Evolutionary conservation across 2,888 invertebrate species (phyloP).

Genomic region (Panorpa germanica): DNA sequence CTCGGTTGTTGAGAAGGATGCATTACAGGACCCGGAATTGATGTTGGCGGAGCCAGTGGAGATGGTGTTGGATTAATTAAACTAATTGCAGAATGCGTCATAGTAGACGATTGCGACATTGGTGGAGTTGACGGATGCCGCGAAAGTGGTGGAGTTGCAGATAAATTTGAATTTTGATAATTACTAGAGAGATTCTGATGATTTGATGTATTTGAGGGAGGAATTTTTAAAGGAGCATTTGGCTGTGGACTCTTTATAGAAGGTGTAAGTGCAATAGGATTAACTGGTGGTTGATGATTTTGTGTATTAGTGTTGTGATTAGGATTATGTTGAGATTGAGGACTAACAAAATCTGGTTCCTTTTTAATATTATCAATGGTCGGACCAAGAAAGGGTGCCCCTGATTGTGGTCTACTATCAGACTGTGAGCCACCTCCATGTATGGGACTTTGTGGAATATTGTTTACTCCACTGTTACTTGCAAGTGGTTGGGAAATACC

Average conservation of each 20-base stretch:
- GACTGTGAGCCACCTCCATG: too few relatives aligned
- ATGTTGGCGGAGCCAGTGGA: not conserved
- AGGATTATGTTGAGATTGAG: constrained; percentile 22
- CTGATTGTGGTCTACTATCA: constrained; percentile 28
- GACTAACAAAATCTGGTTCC: constrained; percentile 36
- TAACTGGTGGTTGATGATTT: too few relatives aligned
- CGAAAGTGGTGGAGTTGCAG: constrained; percentile 14
- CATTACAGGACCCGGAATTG: constrained; percentile 26
- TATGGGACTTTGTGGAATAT: too few relatives aligned
- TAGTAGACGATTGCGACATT: constrained; percentile 24
- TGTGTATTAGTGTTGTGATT: too few relatives aligned
- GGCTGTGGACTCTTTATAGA: too few relatives aligned
- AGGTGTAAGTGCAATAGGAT: too few relatives aligned
- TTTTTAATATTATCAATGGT: constrained; percentile 54
- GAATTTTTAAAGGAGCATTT: too few relatives aligned
- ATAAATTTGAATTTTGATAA: too few relatives aligned
- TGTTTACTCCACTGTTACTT: constrained; percentile 26
- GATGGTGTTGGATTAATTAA: constrained; percentile 3
- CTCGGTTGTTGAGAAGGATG: constrained; percentile 59
- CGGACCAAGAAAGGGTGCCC: constrained; percentile 41
- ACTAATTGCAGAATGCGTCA: constrained; percentile 2
- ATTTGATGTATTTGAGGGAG: too few relatives aligned
- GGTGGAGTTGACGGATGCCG: constrained; percentile 18
- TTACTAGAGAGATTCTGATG: too few relatives aligned
- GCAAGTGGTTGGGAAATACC: constrained; percentile 19